Evolutionary conservation across 2,888 invertebrate genomes (phyloP).

Genomic region (Heliconius erato): DNA sequence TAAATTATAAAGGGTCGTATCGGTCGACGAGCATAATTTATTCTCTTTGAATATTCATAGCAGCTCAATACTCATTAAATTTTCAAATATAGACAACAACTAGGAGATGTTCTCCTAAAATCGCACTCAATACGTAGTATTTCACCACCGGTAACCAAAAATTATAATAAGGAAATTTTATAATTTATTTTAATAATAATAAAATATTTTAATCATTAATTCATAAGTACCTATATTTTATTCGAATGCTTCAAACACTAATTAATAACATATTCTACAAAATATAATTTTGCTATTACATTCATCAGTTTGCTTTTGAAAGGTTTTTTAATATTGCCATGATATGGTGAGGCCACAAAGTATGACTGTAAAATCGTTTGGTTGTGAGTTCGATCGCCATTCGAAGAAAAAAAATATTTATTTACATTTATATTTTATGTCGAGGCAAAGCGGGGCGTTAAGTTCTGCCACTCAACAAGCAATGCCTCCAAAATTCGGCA

Average conservation of each 20-base stretch:
- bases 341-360: no score
- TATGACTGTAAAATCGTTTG: no score
- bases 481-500: no score
- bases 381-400: no score
- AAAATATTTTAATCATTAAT: not conserved
- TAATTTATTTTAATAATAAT: not conserved
- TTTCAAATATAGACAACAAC: constrained; percentile 79
- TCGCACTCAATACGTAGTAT: constrained; percentile 61
- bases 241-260: not conserved
- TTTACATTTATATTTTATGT: no score
- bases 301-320: no score
- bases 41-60: constrained; percentile 83
- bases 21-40: constrained; percentile 67
- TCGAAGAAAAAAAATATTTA: no score
- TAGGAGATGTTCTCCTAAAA: constrained; percentile 79
- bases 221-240: not conserved
- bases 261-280: no score
- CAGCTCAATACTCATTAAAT: constrained; percentile 81
- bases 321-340: no score
- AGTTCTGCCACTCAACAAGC: no score
- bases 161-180: not conserved
- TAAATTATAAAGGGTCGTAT: constrained; percentile 28
- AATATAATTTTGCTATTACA: no score
- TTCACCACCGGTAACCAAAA: constrained; percentile 59
- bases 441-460: no score